Conservation (phyloP, 1,140 invertebrate genomes). For the Heliconius himera region DNA sequence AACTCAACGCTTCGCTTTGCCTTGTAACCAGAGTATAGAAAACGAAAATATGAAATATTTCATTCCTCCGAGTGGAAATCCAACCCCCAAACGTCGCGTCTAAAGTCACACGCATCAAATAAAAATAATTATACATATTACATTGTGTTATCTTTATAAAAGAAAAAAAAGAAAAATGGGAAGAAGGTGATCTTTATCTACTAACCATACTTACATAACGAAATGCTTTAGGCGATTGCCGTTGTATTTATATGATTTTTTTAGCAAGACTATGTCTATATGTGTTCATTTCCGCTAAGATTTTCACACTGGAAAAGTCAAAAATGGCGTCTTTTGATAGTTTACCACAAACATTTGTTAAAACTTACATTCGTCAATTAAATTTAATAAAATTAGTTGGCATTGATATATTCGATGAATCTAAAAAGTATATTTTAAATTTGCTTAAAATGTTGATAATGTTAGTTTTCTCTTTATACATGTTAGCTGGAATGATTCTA, state of each 20-base stretch:
- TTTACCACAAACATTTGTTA: constrained; percentile 38
- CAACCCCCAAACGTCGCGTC: too few species aligned
- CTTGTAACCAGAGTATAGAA: too few species aligned
- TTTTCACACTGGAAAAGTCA: background rate
- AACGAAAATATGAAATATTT: too few species aligned
- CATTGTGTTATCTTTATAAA: background rate
- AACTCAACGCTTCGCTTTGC: too few species aligned
- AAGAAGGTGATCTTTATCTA: background rate
- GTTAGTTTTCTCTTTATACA: background rate
- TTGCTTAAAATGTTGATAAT: background rate
- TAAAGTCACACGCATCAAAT: too few species aligned
- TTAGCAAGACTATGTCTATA: background rate
- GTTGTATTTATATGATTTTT: background rate
- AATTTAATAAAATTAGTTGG: constrained; percentile 41
- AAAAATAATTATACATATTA: too few species aligned
- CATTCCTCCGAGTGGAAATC: too few species aligned
- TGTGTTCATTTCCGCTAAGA: background rate
- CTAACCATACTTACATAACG: background rate
- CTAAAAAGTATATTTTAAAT: constrained; percentile 16
- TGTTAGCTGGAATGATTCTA: constrained; percentile 37
- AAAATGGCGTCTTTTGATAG: constrained; percentile 23
- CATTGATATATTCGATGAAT: constrained; percentile 44
- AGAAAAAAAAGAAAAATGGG: background rate
- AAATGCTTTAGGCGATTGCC: background rate
- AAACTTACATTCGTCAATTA: constrained; percentile 42